phyloP scores from a whole-genome alignment of 2,888 invertebrate genomes.

The Patella depressa region DNA sequence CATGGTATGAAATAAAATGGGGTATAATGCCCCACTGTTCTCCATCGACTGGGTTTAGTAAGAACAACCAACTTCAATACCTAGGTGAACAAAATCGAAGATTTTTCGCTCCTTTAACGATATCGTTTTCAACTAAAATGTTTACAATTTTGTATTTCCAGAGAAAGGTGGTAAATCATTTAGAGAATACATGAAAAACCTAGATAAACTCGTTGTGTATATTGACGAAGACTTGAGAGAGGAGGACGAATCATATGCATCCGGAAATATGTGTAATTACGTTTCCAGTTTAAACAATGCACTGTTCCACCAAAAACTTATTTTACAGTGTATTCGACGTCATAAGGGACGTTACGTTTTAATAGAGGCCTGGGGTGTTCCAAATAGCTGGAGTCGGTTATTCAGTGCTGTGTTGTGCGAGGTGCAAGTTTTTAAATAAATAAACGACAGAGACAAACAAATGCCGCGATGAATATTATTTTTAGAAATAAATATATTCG shows the following conservation, averaged over 20 bases:
- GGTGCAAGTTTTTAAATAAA: conserved; percentile 69
- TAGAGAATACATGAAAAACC: conserved; percentile 72
- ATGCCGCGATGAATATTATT: neutral
- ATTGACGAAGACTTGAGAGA: conserved; percentile 71
- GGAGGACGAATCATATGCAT: conserved; percentile 56
- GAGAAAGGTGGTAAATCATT: conserved; percentile 55
- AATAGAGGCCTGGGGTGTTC: conserved; percentile 73
- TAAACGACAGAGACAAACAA: neutral
- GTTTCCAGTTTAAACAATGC: conserved; percentile 73
- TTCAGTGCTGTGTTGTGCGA: conserved; percentile 75
- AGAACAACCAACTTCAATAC: no score
- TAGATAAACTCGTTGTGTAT: conserved; percentile 73
- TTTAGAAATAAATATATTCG: neutral
- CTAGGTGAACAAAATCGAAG: no score
- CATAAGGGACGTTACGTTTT: conserved; percentile 73
- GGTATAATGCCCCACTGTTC: no score
- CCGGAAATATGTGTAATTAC: conserved; percentile 71
- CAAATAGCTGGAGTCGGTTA: conserved; percentile 72
- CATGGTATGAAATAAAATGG: no score
- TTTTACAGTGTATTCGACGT: conserved; percentile 72
- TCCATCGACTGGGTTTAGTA: no score
- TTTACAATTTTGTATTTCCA: conserved; percentile 33
- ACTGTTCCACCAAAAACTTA: conserved; percentile 72
- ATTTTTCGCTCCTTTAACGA: no score
- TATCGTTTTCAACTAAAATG: no score